These are phyloP conservation scores for Stichopus chloronotus DNA, from an alignment of 35 echinoderm and acorn worm species.

Conservation along the genomic window DNA sequence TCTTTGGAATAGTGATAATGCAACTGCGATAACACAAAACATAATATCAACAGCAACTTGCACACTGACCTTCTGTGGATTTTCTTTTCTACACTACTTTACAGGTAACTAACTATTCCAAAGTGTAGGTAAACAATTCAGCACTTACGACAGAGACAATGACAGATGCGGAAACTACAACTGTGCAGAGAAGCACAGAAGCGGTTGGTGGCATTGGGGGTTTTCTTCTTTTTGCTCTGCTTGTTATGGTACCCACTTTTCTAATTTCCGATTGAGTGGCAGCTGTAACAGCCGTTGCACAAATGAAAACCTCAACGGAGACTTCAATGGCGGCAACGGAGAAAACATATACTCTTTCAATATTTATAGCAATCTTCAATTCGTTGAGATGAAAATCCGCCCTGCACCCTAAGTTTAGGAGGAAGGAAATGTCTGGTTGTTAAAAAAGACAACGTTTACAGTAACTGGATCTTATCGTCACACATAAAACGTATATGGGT, in stretches of 20 bases:
- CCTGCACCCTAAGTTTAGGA: background rate
- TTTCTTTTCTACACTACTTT: background rate
- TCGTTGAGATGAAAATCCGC: slow-evolving; percentile 26
- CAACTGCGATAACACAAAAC: too few relatives aligned
- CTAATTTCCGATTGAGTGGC: background rate
- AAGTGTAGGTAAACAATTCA: background rate
- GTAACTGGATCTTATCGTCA: too few relatives aligned
- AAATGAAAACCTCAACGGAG: slow-evolving; percentile 7
- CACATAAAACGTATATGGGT: too few relatives aligned
- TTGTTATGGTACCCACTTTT: background rate
- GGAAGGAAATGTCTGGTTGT: too few relatives aligned
- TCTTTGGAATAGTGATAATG: too few relatives aligned
- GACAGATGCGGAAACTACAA: background rate
- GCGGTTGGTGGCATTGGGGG: slow-evolving; percentile 11
- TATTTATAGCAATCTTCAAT: background rate
- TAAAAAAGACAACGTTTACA: too few relatives aligned
- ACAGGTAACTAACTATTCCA: background rate
- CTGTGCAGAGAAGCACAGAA: slow-evolving; percentile 18
- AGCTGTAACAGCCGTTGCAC: background rate
- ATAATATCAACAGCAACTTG: too few relatives aligned
- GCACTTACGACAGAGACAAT: background rate
- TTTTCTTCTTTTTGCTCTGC: background rate
- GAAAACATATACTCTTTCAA: background rate
- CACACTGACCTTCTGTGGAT: too few relatives aligned
- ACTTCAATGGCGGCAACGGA: slow-evolving; percentile 17